phyloP scores from a whole-genome alignment of 2,888 invertebrate genomes.

The Cactoblastis cactorum region DNA sequence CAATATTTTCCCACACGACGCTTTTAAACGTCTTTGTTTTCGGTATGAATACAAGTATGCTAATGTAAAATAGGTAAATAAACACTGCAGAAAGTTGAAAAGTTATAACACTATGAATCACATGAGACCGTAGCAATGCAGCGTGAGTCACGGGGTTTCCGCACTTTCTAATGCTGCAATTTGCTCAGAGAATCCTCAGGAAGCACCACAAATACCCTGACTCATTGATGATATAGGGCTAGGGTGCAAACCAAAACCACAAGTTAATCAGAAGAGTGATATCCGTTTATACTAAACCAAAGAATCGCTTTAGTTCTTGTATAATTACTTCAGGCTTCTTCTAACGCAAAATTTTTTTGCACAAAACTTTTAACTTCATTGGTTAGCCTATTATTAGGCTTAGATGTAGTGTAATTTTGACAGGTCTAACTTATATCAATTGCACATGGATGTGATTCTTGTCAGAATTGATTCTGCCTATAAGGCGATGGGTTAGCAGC shows the following conservation, averaged over 20 bases:
- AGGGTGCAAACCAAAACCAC: not conserved
- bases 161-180: slow-evolving; percentile 6
- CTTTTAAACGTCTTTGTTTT: not conserved
- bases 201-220: slow-evolving; percentile 10
- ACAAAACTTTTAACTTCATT: too few relatives aligned
- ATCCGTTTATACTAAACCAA: too few relatives aligned
- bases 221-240: not conserved
- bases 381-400: too few relatives aligned
- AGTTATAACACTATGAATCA: not conserved
- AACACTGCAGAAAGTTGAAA: not conserved
- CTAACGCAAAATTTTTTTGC: too few relatives aligned
- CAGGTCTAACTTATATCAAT: too few relatives aligned
- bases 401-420: too few relatives aligned
- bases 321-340: too few relatives aligned
- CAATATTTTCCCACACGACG: not conserved
- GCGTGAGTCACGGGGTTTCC: slow-evolving; percentile 11
- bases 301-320: too few relatives aligned
- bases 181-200: slow-evolving; percentile 2
- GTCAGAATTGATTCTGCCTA: too few relatives aligned
- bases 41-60: not conserved
- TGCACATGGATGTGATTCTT: too few relatives aligned
- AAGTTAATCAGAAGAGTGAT: too few relatives aligned
- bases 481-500: too few relatives aligned
- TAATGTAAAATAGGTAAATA: not conserved
- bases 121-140: slow-evolving; percentile 7